Conservation (phyloP, 2,797 vertebrate species). For the Intellagama lesueurii region DNA sequence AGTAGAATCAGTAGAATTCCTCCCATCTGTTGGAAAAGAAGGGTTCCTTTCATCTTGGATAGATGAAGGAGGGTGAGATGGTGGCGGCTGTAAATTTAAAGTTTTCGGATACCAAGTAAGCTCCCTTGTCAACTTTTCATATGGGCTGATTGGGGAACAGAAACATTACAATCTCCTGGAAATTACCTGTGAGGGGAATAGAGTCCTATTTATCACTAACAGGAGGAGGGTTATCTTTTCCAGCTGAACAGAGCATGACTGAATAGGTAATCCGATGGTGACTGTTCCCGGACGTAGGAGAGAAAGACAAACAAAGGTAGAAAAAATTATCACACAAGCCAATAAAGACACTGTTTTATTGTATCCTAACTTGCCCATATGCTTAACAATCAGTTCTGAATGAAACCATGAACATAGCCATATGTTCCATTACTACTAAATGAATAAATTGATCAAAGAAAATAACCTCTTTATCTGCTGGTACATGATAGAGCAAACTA, state of each 20-base stretch:
- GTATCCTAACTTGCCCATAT: neutral
- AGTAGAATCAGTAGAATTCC: too few species aligned
- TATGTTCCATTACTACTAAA: neutral
- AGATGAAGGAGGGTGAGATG: too few species aligned
- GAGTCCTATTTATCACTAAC: neutral
- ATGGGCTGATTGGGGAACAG: too few species aligned
- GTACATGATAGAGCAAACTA: neutral
- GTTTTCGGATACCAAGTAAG: too few species aligned
- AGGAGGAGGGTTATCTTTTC: neutral
- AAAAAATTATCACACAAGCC: neutral
- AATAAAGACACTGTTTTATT: neutral
- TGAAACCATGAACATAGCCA: neutral
- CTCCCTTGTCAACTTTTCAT: too few species aligned
- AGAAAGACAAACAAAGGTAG: neutral
- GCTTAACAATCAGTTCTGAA: neutral
- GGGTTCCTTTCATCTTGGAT: too few species aligned
- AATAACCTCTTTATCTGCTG: neutral
- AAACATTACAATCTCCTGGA: too few species aligned
- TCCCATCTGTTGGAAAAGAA: too few species aligned
- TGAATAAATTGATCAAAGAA: slow-evolving; percentile 23
- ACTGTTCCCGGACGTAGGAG: neutral
- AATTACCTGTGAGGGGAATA: too few species aligned
- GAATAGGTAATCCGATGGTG: neutral
- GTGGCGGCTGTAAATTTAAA: too few species aligned
- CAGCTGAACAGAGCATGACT: neutral